A percentile compares a stretch with the other conserved stretches of the same genome.
Evolutionary conservation across 2,888 invertebrate genomes (phyloP).

Genomic region (Molanna angustata): DNA sequence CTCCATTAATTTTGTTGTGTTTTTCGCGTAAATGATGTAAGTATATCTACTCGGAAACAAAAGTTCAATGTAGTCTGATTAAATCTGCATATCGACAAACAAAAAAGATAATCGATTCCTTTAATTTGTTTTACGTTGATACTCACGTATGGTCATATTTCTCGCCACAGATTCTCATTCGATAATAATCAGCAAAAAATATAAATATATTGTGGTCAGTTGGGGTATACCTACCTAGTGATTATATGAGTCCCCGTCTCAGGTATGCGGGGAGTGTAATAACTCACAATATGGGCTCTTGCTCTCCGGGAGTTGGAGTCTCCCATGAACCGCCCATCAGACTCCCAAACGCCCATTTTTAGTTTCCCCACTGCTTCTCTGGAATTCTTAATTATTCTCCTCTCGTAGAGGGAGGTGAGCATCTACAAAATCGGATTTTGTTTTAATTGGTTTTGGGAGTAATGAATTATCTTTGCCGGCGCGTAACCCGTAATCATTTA

Average conservation of each 20-base stretch:
- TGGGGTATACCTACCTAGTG: constrained; percentile 9
- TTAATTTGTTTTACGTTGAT: neutral
- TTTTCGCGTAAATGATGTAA: too few species aligned
- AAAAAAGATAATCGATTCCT: neutral
- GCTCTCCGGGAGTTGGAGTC: constrained; percentile 11
- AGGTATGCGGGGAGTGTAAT: constrained; percentile 15
- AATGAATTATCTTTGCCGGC: constrained; percentile 26
- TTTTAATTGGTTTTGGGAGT: constrained; percentile 31
- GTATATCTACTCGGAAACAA: neutral
- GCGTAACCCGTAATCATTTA: constrained; percentile 29
- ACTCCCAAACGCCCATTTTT: constrained; percentile 27
- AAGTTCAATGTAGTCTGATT: neutral
- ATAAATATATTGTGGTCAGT: constrained; percentile 22
- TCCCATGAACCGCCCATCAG: constrained; percentile 23
- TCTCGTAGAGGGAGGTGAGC: constrained; percentile 19
- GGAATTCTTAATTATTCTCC: constrained; percentile 31
- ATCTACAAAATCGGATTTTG: constrained; percentile 27
- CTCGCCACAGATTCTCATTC: constrained; percentile 16
- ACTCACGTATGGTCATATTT: constrained; percentile 6
- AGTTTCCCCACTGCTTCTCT: constrained; percentile 18
- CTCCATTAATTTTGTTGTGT: neutral
- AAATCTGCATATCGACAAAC: neutral
- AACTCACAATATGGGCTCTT: constrained; percentile 18
- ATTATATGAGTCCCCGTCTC: constrained; percentile 13
- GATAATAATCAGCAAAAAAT: constrained; percentile 21